Conservation (phyloP, 2,113 vertebrate genomes). For the human (Homo sapiens) region DNA sequence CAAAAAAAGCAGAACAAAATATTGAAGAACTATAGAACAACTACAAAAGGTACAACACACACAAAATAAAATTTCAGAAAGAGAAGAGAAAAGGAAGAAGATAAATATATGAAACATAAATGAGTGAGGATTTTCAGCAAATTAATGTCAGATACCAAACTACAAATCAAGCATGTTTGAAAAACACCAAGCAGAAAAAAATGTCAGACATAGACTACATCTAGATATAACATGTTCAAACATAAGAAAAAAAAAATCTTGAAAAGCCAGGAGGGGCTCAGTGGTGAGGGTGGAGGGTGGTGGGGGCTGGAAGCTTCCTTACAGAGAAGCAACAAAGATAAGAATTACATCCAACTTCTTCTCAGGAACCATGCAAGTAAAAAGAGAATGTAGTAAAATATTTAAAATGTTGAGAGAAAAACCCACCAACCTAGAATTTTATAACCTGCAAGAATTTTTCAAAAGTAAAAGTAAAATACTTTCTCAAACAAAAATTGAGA, state of each 20-base stretch:
- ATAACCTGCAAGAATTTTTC: background rate
- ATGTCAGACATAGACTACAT: background rate
- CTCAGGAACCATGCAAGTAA: background rate
- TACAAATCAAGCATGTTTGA: background rate
- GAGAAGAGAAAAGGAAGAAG: background rate
- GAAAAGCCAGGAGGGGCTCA: background rate
- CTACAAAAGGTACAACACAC: background rate
- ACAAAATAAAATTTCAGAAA: background rate
- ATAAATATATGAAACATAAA: background rate
- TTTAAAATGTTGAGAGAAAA: background rate
- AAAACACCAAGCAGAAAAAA: background rate
- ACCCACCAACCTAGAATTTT: background rate
- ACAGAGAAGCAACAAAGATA: background rate
- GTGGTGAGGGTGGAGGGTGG: too few relatives aligned
- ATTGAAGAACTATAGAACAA: background rate
- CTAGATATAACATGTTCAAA: background rate
- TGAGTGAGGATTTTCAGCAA: background rate
- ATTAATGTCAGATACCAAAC: background rate
- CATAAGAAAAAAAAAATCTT: background rate
- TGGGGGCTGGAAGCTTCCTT: background rate
- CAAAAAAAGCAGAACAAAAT: background rate
- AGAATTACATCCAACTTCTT: background rate
- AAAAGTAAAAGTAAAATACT: background rate
- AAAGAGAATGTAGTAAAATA: background rate
- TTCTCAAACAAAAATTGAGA: background rate